Evolutionary conservation across 2,797 vertebrate genomes (phyloP).

Genomic region (Poecilia velifera): DNA sequence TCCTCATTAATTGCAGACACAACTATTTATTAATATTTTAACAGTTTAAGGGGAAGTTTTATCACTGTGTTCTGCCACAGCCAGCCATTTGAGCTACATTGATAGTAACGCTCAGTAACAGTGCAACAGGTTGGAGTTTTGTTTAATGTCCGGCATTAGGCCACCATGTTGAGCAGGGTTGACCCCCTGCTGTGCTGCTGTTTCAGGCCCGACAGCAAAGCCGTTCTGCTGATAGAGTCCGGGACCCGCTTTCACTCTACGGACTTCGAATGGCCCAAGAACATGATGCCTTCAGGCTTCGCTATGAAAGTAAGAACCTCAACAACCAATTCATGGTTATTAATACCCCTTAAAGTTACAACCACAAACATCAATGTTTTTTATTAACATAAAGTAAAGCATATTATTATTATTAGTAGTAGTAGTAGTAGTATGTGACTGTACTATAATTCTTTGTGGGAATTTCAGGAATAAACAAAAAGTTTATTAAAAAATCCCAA

Average conservation of each 20-base stretch:
- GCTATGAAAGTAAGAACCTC: constrained; percentile 92
- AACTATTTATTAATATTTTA: background rate
- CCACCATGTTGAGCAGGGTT: background rate
- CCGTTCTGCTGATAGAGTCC: constrained; percentile 91
- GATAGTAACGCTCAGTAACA: background rate
- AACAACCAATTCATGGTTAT: background rate
- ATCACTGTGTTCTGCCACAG: background rate
- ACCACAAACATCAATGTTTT: background rate
- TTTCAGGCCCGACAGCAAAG: constrained; percentile 91
- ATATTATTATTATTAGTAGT: no score
- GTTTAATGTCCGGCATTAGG: background rate
- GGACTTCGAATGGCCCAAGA: constrained; percentile 98
- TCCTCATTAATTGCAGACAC: no score
- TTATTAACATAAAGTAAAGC: background rate
- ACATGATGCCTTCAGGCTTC: constrained; percentile 97
- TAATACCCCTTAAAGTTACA: background rate
- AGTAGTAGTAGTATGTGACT: no score
- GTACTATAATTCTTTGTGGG: no score
- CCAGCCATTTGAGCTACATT: background rate
- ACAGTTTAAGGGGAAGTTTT: no score
- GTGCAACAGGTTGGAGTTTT: background rate
- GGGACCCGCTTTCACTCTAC: constrained; percentile 94
- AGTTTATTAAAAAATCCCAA: no score
- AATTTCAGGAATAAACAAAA: no score
- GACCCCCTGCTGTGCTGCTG: constrained; percentile 13